Evolutionary conservation across 2,113 vertebrate species (phyloP).

Genomic region (Euleptes europaea): DNA sequence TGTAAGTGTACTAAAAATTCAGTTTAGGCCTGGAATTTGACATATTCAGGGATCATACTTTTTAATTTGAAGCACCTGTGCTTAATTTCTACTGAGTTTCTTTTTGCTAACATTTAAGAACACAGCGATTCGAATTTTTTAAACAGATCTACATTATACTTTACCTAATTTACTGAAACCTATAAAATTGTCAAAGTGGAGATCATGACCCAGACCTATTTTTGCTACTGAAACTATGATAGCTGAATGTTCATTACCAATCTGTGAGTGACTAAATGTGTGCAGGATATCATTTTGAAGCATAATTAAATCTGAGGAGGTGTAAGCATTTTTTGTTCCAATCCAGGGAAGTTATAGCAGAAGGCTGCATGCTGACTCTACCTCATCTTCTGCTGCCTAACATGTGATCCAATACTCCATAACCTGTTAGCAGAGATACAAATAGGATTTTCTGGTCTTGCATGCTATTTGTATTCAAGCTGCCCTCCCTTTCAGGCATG

Average conservation of each 20-base stretch:
- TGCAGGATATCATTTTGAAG: conserved; percentile 42
- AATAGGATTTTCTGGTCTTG: not conserved
- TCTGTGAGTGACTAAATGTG: conserved; percentile 19
- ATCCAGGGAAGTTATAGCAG: not conserved
- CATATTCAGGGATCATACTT: conserved; percentile 24
- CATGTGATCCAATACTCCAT: not conserved
- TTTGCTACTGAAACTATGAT: conserved; percentile 24
- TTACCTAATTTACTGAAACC: conserved; percentile 30
- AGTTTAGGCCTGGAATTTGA: not conserved
- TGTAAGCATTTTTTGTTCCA: conserved; percentile 19
- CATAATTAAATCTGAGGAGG: conserved; percentile 28
- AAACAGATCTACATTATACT: conserved; percentile 33
- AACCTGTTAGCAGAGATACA: not conserved
- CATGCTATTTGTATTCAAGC: not conserved
- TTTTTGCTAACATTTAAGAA: conserved; percentile 2
- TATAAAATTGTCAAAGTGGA: conserved; percentile 20
- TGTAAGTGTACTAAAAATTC: not conserved
- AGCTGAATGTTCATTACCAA: conserved; percentile 25
- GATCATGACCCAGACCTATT: conserved; percentile 22
- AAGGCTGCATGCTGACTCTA: not conserved
- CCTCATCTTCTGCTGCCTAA: not conserved
- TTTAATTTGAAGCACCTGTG: conserved; percentile 24
- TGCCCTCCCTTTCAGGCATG: not conserved
- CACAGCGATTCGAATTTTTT: conserved; percentile 3
- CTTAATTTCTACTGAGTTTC: conserved; percentile 2